phyloP scores from a whole-genome alignment of 2,797 vertebrate genomes.

The Oreonectes daqikongensis region DNA sequence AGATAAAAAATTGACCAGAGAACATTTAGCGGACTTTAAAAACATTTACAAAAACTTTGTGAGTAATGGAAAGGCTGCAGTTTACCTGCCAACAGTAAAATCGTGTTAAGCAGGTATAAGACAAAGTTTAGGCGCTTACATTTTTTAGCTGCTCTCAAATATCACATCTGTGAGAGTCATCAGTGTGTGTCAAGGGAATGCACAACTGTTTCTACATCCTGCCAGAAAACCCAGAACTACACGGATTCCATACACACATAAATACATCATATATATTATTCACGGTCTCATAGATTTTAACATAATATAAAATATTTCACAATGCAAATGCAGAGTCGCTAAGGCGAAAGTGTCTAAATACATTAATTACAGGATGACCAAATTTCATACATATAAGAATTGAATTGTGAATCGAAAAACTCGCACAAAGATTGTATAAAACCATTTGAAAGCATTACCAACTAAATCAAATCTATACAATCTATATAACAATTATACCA shows the following conservation, averaged over 20 bases:
- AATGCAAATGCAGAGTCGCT: neutral
- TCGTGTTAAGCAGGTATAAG: neutral
- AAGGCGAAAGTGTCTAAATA: neutral
- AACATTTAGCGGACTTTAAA: neutral
- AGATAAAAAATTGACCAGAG: neutral
- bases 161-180: slow-evolving; percentile 81
- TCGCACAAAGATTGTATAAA: too few species aligned
- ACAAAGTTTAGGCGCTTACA: slow-evolving; percentile 9
- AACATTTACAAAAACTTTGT: neutral
- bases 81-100: neutral
- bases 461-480: neutral
- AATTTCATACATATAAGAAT: neutral
- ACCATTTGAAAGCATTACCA: neutral
- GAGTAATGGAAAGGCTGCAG: neutral
- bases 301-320: slow-evolving; percentile 41
- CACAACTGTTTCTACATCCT: slow-evolving; percentile 70
- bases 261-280: neutral
- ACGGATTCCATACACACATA: slow-evolving; percentile 40
- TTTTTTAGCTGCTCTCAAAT: slow-evolving; percentile 62
- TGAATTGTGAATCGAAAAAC: neutral
- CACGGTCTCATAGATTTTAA: neutral
- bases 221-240: slow-evolving; percentile 55
- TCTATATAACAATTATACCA: neutral
- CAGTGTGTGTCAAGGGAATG: slow-evolving; percentile 69
- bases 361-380: neutral